Conservation (phyloP, 2,797 vertebrate genomes). For the Todus mexicanus region DNA sequence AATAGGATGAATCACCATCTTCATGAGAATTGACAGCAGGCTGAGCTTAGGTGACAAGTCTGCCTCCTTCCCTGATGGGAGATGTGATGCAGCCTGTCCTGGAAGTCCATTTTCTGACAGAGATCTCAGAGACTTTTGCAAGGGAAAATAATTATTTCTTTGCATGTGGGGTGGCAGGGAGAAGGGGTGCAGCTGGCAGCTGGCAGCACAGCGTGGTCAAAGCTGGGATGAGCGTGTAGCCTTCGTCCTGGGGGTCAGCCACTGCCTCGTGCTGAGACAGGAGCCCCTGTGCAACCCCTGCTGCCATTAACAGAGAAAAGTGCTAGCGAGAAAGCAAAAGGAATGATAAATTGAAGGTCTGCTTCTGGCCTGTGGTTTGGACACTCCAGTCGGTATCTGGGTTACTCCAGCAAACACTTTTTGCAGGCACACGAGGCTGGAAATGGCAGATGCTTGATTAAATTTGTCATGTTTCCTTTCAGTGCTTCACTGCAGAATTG, state of each 20-base stretch:
- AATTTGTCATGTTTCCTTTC: background rate
- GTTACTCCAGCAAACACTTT: background rate
- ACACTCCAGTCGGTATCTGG: background rate
- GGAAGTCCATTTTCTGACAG: background rate
- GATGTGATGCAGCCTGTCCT: background rate
- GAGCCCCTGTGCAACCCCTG: background rate
- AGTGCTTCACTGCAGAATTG: background rate
- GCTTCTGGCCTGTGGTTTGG: background rate
- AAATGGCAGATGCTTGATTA: background rate
- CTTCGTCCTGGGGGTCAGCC: background rate
- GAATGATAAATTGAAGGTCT: background rate
- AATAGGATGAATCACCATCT: slow-evolving; percentile 6
- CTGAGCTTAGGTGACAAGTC: background rate
- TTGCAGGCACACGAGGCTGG: background rate
- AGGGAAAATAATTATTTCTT: background rate
- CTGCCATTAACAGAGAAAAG: background rate
- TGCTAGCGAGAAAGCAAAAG: background rate
- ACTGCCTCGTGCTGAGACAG: background rate
- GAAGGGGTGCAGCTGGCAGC: background rate
- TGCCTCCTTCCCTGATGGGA: background rate
- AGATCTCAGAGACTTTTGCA: background rate
- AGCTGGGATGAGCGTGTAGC: background rate
- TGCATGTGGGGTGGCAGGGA: background rate
- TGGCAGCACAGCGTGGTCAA: background rate
- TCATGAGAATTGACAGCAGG: background rate